Evolutionary conservation across 1,140 invertebrate species (phyloP), one percentile per base, ranked within the genome.

Genomic region (Listronotus oregonensis): DNA sequence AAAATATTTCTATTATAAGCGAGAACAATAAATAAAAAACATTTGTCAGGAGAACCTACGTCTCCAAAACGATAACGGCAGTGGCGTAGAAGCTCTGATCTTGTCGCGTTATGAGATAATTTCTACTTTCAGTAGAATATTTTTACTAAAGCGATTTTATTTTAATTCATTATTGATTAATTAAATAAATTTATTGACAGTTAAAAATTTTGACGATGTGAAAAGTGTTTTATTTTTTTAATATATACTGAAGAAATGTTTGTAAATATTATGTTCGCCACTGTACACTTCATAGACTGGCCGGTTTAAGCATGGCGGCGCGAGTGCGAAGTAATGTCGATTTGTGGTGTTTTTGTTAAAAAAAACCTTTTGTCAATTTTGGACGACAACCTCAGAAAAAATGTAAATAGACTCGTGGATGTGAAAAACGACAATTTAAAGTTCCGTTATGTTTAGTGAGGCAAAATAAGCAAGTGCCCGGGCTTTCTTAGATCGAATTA

Each of bases 221-320:
- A 27, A 27, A 27, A 27, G 21, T 27, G 5, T 27, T 3, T 27
- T 1, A 37, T 9, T 37, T 37, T 37, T 37, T 37, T 4, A 37
- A 5, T 37, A 4, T 46, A 46, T n/a, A 46, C 7, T 46, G n/a
- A 17, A 12, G 17, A 27, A 50, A 18, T 12, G 21, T 10, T 21
- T 50, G 47, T 55, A 55, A 55, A 55, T 55, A 55, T 14, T 37
- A 11, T 14, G 34, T 5, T 4, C 52, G 52, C 52, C 34, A 39
- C 52, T 55, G 52, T 34, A 5, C 9, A 7, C 15, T 55, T 21
- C 5, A 55, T 59, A 60, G 46, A 55, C 39, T 55, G 42, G 55
- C 67, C 63, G 63, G 63, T 66, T 37, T 51, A 64, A 71, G 69
- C 69, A 71, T 71, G 69, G 69, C 69, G 69, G 56, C 59, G 68